Base-by-base conservation (phyloP, 1,140 invertebrate species). In the Drosophila punjabiensis region DNA sequence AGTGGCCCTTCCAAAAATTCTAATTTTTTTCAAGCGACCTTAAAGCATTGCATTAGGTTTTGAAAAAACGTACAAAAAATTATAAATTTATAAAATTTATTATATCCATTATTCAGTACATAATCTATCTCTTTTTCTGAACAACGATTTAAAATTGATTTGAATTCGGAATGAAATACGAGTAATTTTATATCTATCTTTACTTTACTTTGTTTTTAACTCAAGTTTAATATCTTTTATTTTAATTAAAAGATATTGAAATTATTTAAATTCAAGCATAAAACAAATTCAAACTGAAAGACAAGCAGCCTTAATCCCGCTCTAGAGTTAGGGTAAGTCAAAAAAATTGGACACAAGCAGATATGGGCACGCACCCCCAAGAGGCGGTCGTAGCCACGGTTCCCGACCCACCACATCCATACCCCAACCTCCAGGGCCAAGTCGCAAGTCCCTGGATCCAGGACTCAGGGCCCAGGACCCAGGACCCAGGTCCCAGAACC, bases 331-430 rank as follows among this genome's bases (percentile, higher is more conserved):
- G 55, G 39, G 47, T 33, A 50, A 48, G 18, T 37, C 11, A 45
- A 84, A 79, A 75, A 64, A 75, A 62, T 24, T 43, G 32, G n/a
- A 37, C 50, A 39, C 69, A 65, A 73, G 20, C 14, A 32, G 43
- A 70, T 10, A 68, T 55, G 64, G 37, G 65, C 64, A 45, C 68
- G 37, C 64, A 30, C 68, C 65, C 64, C 68, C 66, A 65, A 35
- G 68, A 71, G 68, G 66, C 64, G 39, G 47, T 33, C 50, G 28
- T 32, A 14, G n/a, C 33, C 18, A 18, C 32, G 24, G 39, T 14
- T 53, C 50, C 47, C 64, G 37, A 56, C 24, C 33, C 85, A 81
- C 63, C 80, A 66, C 66, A 30, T 13, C 13, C 33, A 35, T 14
- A 43, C 14, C 11, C 68, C 37, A 60, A 13, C 64, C 30, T 14